Percentiles rank a stretch among this genome's conserved stretches.
phyloP scores from a whole-genome alignment of 2,113 vertebrate genomes.

The Cryptoleucopteryx plumbea region DNA sequence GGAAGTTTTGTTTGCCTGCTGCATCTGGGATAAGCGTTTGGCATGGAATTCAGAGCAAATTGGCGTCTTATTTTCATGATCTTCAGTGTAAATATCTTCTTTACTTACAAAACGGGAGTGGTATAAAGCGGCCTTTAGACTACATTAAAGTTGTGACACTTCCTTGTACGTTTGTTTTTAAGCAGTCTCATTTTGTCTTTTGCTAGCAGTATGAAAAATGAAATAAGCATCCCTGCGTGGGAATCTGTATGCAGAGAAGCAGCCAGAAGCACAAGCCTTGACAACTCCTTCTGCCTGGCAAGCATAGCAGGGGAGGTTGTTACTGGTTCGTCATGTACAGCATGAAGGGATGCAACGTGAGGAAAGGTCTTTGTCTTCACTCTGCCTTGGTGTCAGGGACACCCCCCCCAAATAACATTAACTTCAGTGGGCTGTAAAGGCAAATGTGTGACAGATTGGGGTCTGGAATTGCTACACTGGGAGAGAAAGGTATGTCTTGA shows the following conservation, averaged over 20 bases:
- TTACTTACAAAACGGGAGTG: not conserved
- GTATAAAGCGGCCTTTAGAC: not conserved
- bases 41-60: not conserved
- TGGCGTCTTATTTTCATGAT: not conserved
- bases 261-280: not conserved
- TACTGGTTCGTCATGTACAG: not conserved
- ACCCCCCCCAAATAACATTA: not conserved
- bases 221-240: not conserved
- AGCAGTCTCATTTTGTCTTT: not conserved
- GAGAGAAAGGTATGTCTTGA: not conserved
- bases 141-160: rapidly evolving
- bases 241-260: not conserved
- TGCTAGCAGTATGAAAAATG: not conserved
- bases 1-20: not conserved
- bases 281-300: not conserved
- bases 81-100: not conserved
- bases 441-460: not conserved
- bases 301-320: rapidly evolving
- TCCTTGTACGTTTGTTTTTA: rapidly evolving
- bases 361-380: not conserved
- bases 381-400: not conserved
- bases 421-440: not conserved
- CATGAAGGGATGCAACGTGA: rapidly evolving
- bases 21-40: not conserved
- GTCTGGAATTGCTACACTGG: not conserved